These are phyloP conservation scores for Pyrocephalus nanus DNA, from an alignment of 2,797 vertebrate genomes.

Conservation along the genomic window DNA sequence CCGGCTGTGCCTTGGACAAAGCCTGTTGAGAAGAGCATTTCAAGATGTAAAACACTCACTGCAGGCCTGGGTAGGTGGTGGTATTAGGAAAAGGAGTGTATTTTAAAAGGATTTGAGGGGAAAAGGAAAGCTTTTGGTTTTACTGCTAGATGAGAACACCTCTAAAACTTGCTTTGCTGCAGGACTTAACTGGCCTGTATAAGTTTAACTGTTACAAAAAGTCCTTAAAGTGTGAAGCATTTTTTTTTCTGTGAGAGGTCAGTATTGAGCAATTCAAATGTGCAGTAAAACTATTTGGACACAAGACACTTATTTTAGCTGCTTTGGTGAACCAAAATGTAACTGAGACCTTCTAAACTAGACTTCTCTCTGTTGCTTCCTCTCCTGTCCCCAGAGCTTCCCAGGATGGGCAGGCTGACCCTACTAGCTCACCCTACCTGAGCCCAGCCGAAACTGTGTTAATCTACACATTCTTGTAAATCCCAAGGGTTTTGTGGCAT, in stretches of 20 bases:
- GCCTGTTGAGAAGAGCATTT: background rate
- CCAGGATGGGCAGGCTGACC: background rate
- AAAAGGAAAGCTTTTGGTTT: background rate
- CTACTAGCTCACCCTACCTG: background rate
- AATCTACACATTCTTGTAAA: constrained; percentile 63
- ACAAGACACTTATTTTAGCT: background rate
- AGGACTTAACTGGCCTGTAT: background rate
- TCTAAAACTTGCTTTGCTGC: background rate
- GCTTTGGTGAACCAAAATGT: background rate
- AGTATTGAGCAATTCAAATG: background rate
- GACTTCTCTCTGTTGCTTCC: fast-evolving
- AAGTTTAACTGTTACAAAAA: background rate
- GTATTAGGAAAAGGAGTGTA: background rate
- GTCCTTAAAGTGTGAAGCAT: background rate
- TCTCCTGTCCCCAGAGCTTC: background rate
- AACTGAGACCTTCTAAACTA: background rate
- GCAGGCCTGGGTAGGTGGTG: background rate
- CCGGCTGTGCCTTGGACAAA: background rate
- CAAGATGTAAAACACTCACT: background rate
- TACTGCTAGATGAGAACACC: background rate
- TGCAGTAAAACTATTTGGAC: background rate
- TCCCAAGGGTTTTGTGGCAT: constrained; percentile 61
- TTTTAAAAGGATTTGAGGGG: background rate
- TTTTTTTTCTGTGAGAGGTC: background rate
- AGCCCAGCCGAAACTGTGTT: background rate